phyloP scores from a whole-genome alignment of 2,888 invertebrate genomes.

The Molorchus minor region DNA sequence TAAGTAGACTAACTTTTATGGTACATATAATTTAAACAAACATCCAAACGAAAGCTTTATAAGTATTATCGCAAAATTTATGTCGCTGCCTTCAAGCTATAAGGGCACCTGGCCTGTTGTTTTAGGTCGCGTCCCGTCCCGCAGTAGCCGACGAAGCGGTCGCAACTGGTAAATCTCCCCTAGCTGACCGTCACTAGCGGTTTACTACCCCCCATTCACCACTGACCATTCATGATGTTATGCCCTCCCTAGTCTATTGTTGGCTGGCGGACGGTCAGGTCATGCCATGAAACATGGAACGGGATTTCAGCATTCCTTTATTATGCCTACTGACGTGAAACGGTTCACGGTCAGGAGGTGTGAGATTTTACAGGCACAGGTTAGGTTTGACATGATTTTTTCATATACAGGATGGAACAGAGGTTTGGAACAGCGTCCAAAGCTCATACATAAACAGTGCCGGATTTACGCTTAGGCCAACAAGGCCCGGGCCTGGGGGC shows the following conservation, averaged over 20 bases:
- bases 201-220: conserved; percentile 49
- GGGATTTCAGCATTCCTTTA: conserved; percentile 29
- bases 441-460: too few species aligned
- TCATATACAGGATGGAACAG: too few species aligned
- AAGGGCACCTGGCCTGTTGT: conserved; percentile 47
- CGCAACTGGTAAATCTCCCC: conserved; percentile 34
- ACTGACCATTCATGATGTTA: conserved; percentile 46
- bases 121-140: conserved; percentile 43
- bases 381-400: not conserved
- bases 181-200: conserved; percentile 42
- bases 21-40: too few species aligned
- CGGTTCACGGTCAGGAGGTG: conserved; percentile 20
- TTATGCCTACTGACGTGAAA: conserved; percentile 22
- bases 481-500: too few species aligned
- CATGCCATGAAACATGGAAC: conserved; percentile 28
- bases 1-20: too few species aligned
- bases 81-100: too few species aligned
- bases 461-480: too few species aligned
- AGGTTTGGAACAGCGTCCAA: too few species aligned
- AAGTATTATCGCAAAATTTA: too few species aligned
- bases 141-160: conserved; percentile 32
- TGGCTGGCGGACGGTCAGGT: conserved; percentile 30
- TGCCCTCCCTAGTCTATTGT: conserved; percentile 40
- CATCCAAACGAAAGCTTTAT: too few species aligned
- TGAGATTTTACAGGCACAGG: conserved; percentile 15